Conservation (phyloP, 2,113 vertebrate species). For the Pedetes capensis region DNA sequence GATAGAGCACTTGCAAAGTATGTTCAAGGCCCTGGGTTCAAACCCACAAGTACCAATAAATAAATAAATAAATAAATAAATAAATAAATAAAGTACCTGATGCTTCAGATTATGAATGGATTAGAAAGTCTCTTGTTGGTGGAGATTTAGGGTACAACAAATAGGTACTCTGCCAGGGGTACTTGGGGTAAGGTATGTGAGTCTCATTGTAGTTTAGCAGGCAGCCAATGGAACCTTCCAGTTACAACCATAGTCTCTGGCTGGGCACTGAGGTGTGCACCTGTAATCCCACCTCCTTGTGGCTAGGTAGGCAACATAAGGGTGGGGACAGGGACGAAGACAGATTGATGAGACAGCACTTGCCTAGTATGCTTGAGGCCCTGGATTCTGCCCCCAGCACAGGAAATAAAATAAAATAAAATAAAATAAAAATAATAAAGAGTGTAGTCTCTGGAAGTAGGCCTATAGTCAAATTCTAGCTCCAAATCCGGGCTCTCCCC, state of each 20-base stretch:
- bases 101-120: not conserved
- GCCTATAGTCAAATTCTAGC: not conserved
- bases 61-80: too few relatives aligned
- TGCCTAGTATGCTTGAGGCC: not conserved
- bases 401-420: not conserved
- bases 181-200: too few relatives aligned
- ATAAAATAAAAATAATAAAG: not conserved
- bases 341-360: too few relatives aligned
- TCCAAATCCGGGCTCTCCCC: not conserved
- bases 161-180: not conserved
- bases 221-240: not conserved
- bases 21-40: too few relatives aligned
- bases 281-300: not conserved
- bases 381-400: too few relatives aligned
- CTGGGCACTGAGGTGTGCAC: too few relatives aligned
- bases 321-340: too few relatives aligned
- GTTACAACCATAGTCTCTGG: not conserved
- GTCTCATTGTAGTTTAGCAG: not conserved
- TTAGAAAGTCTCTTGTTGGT: not conserved
- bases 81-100: too few relatives aligned
- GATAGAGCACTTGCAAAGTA: too few relatives aligned
- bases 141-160: not conserved
- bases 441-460: not conserved
- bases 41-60: too few relatives aligned
- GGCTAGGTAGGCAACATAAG: too few relatives aligned